These are phyloP conservation scores for Tapirus terrestris DNA, from an alignment of 2,113 vertebrate species.

Conservation along the genomic window DNA sequence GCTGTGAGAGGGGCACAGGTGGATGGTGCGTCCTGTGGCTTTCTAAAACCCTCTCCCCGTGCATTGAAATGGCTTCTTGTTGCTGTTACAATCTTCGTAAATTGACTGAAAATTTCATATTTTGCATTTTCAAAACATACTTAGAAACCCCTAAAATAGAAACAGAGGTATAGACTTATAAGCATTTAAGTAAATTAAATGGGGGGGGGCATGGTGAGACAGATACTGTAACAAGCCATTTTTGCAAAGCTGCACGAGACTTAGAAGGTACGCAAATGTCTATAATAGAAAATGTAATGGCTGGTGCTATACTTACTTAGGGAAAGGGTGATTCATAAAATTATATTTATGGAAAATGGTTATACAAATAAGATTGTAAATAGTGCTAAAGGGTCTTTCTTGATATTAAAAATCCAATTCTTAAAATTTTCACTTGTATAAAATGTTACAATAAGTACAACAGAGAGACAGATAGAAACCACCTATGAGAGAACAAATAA, in stretches of 20 bases:
- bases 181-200: background rate
- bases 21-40: background rate
- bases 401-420: background rate
- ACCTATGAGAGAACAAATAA: background rate
- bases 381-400: background rate
- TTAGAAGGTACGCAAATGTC: accelerated
- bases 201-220: accelerated
- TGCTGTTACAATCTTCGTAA: background rate
- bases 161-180: background rate
- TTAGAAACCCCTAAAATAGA: background rate
- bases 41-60: background rate
- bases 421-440: background rate
- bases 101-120: background rate
- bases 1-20: accelerated
- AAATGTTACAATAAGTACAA: background rate
- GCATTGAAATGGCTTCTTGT: background rate
- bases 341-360: no score
- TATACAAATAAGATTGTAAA: background rate
- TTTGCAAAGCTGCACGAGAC: background rate
- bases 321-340: background rate
- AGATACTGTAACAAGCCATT: no score
- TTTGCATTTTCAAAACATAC: background rate
- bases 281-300: accelerated
- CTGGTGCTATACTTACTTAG: accelerated
- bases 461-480: background rate